Percentiles rank a stretch among this genome's conserved stretches.
These are phyloP conservation scores for Phyto melanocephala DNA, from an alignment of 2,888 invertebrate species.

Conservation along the genomic window DNA sequence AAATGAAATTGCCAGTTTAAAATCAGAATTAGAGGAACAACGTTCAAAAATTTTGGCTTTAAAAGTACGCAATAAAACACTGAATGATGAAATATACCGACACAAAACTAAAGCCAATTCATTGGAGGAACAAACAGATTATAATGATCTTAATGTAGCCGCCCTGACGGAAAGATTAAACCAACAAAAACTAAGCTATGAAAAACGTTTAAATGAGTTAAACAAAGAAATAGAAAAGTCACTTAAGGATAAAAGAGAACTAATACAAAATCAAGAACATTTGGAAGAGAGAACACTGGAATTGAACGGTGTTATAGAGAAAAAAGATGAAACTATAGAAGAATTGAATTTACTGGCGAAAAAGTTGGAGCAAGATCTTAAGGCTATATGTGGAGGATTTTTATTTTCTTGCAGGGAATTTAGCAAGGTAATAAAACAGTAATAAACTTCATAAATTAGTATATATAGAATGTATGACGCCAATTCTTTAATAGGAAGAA, in stretches of 20 bases:
- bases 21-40: conserved; percentile 81
- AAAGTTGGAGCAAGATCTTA: conserved; percentile 74
- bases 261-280: conserved; percentile 70
- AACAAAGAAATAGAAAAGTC: conserved; percentile 68
- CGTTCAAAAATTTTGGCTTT: conserved; percentile 84
- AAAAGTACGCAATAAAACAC: conserved; percentile 84
- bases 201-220: conserved; percentile 72
- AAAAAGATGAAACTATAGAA: conserved; percentile 69
- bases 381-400: conserved; percentile 75
- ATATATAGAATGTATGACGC: too few species aligned
- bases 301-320: conserved; percentile 66
- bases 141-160: conserved; percentile 83
- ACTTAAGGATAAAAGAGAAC: conserved; percentile 68
- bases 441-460: neutral
- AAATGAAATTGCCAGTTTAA: conserved; percentile 81
- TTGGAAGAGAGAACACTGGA: conserved; percentile 72
- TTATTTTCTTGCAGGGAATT: conserved; percentile 77
- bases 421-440: conserved; percentile 72
- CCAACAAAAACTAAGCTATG: conserved; percentile 72
- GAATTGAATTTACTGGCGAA: conserved; percentile 69
- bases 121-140: conserved; percentile 82
- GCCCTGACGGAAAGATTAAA: conserved; percentile 80
- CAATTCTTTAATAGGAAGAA: conserved; percentile 72
- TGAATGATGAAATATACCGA: conserved; percentile 83
- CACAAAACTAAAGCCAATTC: conserved; percentile 82